Conservation (phyloP, 2,113 vertebrate species). For the Elaphurus davidianus region DNA sequence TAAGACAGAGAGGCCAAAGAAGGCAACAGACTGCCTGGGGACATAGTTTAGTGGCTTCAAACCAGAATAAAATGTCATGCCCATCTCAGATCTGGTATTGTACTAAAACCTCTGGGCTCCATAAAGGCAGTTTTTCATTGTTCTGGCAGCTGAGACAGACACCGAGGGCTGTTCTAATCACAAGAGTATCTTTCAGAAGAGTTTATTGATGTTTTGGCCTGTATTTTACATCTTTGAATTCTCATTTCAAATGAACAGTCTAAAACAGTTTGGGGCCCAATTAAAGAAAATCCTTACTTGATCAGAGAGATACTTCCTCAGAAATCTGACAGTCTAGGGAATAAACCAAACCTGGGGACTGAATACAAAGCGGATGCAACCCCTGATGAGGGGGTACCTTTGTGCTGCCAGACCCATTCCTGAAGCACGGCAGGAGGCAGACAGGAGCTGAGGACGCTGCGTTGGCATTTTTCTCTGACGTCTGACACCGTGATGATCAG, state of each 20-base stretch:
- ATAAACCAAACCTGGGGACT: background rate
- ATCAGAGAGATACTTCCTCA: background rate
- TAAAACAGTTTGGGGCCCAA: background rate
- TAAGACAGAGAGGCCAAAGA: background rate
- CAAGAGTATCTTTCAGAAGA: background rate
- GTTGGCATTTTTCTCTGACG: background rate
- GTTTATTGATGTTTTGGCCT: background rate
- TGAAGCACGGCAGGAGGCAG: background rate
- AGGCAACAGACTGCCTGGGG: background rate
- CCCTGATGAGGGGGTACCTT: background rate
- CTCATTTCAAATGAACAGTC: background rate
- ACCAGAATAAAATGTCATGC: background rate
- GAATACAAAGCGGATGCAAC: background rate
- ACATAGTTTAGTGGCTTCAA: background rate
- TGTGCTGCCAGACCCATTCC: background rate
- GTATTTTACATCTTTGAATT: background rate
- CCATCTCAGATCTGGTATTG: background rate
- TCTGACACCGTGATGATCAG: background rate
- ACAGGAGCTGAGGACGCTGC: no score
- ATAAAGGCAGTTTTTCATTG: background rate
- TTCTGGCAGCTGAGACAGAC: background rate
- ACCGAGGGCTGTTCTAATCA: background rate
- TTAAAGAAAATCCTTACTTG: conserved; percentile 13
- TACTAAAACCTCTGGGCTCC: background rate
- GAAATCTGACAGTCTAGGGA: background rate